These are phyloP conservation scores for Apostichopus californicus DNA, from an alignment of 35 echinoderm and acorn worm species.

Conservation along the genomic window DNA sequence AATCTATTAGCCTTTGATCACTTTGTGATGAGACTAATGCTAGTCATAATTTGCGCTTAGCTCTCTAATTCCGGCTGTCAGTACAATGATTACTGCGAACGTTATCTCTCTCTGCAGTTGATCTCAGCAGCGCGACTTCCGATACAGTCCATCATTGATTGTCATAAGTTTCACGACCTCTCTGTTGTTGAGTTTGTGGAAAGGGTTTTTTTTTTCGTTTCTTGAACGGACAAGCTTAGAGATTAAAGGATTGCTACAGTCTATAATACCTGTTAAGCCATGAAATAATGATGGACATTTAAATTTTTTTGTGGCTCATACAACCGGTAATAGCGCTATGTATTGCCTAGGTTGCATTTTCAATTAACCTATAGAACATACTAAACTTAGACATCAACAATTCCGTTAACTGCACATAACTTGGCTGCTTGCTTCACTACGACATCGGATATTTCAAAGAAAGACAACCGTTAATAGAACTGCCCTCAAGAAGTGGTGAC, in stretches of 20 bases:
- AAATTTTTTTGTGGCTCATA: too few relatives aligned
- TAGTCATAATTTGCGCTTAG: conserved; percentile 2
- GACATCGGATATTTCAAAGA: too few relatives aligned
- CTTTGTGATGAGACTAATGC: not conserved
- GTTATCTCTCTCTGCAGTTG: conserved; percentile 10
- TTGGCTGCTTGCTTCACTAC: too few relatives aligned
- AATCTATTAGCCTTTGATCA: not conserved
- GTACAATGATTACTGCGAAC: not conserved
- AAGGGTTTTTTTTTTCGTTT: not conserved
- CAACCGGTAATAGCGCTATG: too few relatives aligned
- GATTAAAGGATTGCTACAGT: not conserved
- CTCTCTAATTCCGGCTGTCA: conserved; percentile 25
- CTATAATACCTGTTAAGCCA: not conserved
- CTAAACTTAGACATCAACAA: too few relatives aligned
- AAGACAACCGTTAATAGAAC: too few relatives aligned
- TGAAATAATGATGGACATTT: too few relatives aligned
- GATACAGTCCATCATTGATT: not conserved
- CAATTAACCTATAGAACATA: too few relatives aligned
- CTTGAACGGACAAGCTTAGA: not conserved
- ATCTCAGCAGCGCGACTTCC: not conserved
- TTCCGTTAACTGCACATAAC: too few relatives aligned
- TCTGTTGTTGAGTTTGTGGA: not conserved
- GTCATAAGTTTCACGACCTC: not conserved
- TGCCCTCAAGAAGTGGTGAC: too few relatives aligned
- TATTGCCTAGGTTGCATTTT: too few relatives aligned